Conservation (phyloP, 2,113 vertebrate species). For the Neodontobutis hainanensis region DNA sequence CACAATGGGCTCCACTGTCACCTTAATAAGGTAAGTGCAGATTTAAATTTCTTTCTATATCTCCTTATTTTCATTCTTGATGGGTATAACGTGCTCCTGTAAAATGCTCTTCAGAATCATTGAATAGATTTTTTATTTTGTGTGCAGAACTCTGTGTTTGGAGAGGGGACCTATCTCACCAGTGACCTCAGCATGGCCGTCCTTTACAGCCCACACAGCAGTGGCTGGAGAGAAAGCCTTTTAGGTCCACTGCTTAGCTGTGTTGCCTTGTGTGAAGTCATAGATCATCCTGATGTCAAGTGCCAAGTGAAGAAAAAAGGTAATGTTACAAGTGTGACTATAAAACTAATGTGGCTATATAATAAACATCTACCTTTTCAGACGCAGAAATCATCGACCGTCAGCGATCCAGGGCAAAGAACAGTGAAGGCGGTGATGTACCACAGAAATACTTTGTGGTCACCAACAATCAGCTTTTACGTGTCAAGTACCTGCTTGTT, state of each 20-base stretch:
- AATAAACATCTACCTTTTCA: slow-evolving; percentile 53
- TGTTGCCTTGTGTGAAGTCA: slow-evolving; percentile 94
- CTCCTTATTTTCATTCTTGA: too few species aligned
- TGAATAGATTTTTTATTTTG: neutral
- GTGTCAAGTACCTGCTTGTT: slow-evolving; percentile 93
- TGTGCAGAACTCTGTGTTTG: slow-evolving; percentile 92
- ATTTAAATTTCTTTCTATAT: neutral
- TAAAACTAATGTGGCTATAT: neutral
- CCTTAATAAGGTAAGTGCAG: slow-evolving; percentile 88
- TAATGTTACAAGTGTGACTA: slow-evolving; percentile 44
- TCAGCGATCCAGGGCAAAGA: slow-evolving; percentile 87
- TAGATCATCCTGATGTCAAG: slow-evolving; percentile 97
- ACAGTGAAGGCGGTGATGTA: slow-evolving; percentile 94
- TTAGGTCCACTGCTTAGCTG: slow-evolving; percentile 92
- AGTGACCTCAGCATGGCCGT: slow-evolving; percentile 98
- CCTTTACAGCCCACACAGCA: slow-evolving; percentile 93
- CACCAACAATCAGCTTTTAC: slow-evolving; percentile 94
- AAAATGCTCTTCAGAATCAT: too few species aligned
- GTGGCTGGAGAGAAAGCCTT: slow-evolving; percentile 85
- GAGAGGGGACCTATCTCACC: slow-evolving; percentile 97
- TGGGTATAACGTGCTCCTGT: neutral
- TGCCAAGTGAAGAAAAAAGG: slow-evolving; percentile 96
- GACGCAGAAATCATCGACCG: slow-evolving; percentile 91
- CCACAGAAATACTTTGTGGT: slow-evolving; percentile 98
- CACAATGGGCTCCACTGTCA: slow-evolving; percentile 97